Percentiles rank a stretch among this genome's conserved stretches.
phyloP scores from a whole-genome alignment of 2,888 invertebrate species.

The Tipula vernalis region DNA sequence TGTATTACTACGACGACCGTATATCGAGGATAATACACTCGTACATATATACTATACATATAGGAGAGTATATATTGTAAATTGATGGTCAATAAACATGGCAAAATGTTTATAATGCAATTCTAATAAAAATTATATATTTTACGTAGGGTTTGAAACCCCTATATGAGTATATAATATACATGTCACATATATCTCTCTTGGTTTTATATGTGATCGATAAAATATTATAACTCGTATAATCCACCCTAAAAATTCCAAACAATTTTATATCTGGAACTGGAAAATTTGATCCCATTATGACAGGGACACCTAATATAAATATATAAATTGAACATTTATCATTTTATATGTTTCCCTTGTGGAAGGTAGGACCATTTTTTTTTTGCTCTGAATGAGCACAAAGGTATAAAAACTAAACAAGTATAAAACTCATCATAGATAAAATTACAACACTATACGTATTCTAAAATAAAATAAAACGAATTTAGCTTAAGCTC shows the following conservation, averaged over 20 bases:
- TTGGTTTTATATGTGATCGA: background rate
- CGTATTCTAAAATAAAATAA: background rate
- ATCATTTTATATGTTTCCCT: background rate
- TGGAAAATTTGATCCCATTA: background rate
- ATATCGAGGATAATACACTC: background rate
- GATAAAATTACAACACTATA: background rate
- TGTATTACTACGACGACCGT: background rate
- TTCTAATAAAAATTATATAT: background rate
- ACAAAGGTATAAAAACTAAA: background rate
- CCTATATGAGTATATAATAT: background rate
- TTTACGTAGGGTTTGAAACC: background rate
- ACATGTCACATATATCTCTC: background rate
- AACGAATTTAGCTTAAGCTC: background rate
- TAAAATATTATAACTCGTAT: background rate
- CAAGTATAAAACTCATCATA: background rate
- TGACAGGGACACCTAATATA: background rate
- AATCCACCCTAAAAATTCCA: background rate
- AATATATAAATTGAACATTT: background rate
- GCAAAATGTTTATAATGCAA: background rate
- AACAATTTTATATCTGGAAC: background rate
- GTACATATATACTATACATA: background rate
- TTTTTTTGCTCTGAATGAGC: background rate
- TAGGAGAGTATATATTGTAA: background rate
- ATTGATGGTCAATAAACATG: conserved; percentile 4
- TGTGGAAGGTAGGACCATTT: background rate